Conservation (phyloP, 2,797 vertebrate species). For the Pseudocheirus occidentalis region DNA sequence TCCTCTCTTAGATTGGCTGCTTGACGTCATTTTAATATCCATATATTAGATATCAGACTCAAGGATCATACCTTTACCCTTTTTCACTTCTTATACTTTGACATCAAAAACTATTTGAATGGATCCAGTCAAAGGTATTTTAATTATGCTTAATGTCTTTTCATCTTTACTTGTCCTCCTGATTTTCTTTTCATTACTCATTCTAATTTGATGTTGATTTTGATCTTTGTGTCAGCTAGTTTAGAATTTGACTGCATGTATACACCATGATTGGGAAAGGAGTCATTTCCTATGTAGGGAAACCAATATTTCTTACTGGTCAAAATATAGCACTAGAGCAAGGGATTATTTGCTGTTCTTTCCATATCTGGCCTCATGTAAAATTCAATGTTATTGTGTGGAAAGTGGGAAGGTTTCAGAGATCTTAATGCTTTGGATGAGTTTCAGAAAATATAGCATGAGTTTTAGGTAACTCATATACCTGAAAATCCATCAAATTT, state of each 20-base stretch:
- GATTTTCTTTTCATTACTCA: neutral
- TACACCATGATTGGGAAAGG: neutral
- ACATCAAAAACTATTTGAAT: neutral
- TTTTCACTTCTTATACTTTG: neutral
- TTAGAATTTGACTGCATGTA: neutral
- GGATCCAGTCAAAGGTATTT: neutral
- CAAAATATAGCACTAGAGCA: neutral
- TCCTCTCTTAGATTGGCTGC: neutral
- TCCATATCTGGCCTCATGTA: neutral
- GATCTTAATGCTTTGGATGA: neutral
- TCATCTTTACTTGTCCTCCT: neutral
- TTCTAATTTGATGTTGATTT: neutral
- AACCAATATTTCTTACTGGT: neutral
- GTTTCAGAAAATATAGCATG: neutral
- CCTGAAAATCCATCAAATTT: neutral
- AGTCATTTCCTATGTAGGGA: neutral
- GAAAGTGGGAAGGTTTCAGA: neutral
- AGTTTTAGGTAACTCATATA: neutral
- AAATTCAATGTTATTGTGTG: neutral
- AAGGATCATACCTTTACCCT: neutral
- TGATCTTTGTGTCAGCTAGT: neutral
- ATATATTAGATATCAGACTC: neutral
- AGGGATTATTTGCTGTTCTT: neutral
- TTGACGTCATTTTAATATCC: neutral
- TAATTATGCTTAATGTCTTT: neutral